These are phyloP conservation scores for Pygoscelis antarcticus DNA, from an alignment of 2,113 vertebrate genomes.

Conservation along the genomic window DNA sequence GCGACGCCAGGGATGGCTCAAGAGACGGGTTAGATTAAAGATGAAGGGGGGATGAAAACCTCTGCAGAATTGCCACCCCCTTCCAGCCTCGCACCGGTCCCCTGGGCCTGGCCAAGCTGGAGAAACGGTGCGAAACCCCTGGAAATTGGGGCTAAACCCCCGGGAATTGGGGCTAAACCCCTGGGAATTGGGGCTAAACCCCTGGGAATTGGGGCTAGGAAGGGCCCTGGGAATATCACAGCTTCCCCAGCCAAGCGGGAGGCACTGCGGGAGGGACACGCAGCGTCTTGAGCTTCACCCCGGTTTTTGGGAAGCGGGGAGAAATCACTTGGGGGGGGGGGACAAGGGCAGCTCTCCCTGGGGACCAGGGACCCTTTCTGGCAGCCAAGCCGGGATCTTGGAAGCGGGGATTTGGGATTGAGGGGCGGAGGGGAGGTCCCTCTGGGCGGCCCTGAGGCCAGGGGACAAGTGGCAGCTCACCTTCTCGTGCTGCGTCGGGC, in stretches of 20 bases:
- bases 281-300: not conserved
- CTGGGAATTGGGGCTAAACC: not conserved
- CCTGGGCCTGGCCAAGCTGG: not conserved
- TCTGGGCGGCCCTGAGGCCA: not conserved
- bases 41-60: not conserved
- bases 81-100: fast-evolving
- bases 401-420: not conserved
- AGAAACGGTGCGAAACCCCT: not conserved
- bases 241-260: not conserved
- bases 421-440: not conserved
- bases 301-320: not conserved
- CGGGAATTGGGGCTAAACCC: not conserved
- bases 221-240: not conserved
- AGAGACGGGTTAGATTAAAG: too few relatives aligned
- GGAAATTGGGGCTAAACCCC: not conserved
- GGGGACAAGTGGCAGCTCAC: not conserved
- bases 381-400: not conserved
- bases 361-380: not conserved
- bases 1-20: too few relatives aligned
- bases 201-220: not conserved
- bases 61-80: not conserved
- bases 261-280: not conserved
- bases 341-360: not conserved
- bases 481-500: not conserved
- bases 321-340: not conserved